phyloP scores from a whole-genome alignment of 2,888 invertebrate species.

The Stenurella melanura region DNA sequence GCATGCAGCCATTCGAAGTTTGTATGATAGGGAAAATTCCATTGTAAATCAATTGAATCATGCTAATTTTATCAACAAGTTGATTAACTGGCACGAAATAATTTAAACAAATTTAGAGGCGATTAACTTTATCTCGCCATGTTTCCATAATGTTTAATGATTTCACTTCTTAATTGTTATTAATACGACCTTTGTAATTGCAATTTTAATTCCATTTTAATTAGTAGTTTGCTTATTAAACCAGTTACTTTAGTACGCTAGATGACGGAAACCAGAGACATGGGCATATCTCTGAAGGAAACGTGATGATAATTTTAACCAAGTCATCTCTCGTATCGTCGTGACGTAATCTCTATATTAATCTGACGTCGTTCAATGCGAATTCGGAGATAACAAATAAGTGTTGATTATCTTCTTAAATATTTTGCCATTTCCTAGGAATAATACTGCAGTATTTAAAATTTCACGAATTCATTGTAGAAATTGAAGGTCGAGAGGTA shows the following conservation, averaged over 20 bases:
- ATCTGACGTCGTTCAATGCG: neutral
- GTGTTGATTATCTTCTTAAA: neutral
- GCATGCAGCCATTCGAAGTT: neutral
- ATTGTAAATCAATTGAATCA: neutral
- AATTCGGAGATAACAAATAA: neutral
- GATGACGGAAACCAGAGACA: neutral
- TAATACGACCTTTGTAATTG: conserved; percentile 1
- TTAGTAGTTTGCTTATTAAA: neutral
- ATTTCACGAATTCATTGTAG: neutral
- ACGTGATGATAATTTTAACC: neutral
- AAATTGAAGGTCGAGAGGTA: neutral
- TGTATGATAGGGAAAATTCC: conserved; percentile 1
- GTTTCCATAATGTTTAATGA: neutral
- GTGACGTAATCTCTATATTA: neutral
- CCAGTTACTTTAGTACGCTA: neutral
- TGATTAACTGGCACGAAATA: neutral
- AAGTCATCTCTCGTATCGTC: neutral
- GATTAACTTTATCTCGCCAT: neutral
- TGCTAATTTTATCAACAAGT: neutral
- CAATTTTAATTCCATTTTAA: neutral
- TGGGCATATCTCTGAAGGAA: too few relatives aligned
- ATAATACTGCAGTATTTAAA: neutral
- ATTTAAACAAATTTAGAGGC: conserved; percentile 1
- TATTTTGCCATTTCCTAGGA: neutral
- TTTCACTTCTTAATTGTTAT: conserved; percentile 4